These are phyloP conservation scores for Rhynchonycteris naso DNA, from an alignment of 2,797 vertebrate genomes.

Conservation along the genomic window DNA sequence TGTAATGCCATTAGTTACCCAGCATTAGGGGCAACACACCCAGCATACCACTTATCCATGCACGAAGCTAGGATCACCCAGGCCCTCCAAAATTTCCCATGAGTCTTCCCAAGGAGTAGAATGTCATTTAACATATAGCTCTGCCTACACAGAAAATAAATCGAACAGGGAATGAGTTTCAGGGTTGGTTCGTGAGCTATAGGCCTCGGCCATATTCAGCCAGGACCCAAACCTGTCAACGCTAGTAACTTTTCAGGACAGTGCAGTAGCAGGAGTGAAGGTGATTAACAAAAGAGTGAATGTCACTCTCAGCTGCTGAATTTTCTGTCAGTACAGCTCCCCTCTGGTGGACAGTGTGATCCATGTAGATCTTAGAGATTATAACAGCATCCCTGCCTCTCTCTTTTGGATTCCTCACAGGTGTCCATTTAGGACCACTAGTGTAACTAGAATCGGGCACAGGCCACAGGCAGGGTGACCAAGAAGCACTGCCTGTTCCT, in stretches of 20 bases:
- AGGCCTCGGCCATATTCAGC: background rate
- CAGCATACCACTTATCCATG: accelerated
- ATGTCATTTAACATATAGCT: background rate
- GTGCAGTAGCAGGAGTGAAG: background rate
- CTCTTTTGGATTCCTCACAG: background rate
- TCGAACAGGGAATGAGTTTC: background rate
- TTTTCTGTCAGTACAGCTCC: background rate
- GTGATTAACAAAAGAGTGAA: background rate
- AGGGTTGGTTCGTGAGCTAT: background rate
- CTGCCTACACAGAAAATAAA: background rate
- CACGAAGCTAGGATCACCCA: background rate
- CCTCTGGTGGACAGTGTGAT: background rate
- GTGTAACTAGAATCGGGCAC: background rate
- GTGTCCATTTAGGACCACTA: background rate
- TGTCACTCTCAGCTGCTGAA: background rate
- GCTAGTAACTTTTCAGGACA: background rate
- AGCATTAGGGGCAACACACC: background rate
- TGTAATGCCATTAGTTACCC: background rate
- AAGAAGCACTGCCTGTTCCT: background rate
- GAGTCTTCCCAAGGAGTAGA: background rate
- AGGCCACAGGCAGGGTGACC: background rate
- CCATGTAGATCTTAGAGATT: background rate
- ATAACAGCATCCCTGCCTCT: background rate
- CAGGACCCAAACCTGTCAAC: background rate
- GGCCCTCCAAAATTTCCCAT: background rate